Percentiles rank a stretch among this genome's conserved stretches.
phyloP scores from a whole-genome alignment of 2,888 invertebrate species.

The Phrixothrix hirtus region DNA sequence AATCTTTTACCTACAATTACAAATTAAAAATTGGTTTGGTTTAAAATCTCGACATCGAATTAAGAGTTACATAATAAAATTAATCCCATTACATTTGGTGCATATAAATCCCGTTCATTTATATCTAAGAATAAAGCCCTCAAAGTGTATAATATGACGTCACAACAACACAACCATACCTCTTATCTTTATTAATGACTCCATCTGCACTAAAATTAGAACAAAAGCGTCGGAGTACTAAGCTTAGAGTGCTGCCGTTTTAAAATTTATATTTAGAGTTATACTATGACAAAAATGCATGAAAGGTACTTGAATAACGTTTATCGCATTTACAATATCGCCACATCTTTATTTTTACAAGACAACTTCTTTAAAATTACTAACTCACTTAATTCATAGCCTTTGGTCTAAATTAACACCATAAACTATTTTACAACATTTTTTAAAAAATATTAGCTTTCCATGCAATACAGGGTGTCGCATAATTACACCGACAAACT shows the following conservation, averaged over 20 bases:
- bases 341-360: not conserved
- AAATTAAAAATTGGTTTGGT: not conserved
- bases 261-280: conserved; percentile 29
- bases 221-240: conserved; percentile 35
- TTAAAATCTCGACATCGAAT: conserved; percentile 12
- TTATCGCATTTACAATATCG: too few relatives aligned
- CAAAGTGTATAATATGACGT: conserved; percentile 33
- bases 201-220: conserved; percentile 38
- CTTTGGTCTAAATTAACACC: too few relatives aligned
- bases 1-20: too few relatives aligned
- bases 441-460: too few relatives aligned
- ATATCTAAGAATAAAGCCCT: conserved; percentile 31
- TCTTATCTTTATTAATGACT: conserved; percentile 41
- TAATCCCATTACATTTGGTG: conserved; percentile 28
- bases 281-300: conserved; percentile 24
- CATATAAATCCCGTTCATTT: conserved; percentile 26
- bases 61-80: conserved; percentile 24
- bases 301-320: conserved; percentile 11
- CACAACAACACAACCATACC: conserved; percentile 34
- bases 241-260: conserved; percentile 34
- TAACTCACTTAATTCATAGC: too few relatives aligned
- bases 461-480: too few relatives aligned
- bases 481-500: too few relatives aligned
- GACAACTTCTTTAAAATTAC: too few relatives aligned
- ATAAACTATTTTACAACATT: too few relatives aligned